Base-by-base conservation (phyloP, 2,888 invertebrate species). In the Tipula lateralis region DNA sequence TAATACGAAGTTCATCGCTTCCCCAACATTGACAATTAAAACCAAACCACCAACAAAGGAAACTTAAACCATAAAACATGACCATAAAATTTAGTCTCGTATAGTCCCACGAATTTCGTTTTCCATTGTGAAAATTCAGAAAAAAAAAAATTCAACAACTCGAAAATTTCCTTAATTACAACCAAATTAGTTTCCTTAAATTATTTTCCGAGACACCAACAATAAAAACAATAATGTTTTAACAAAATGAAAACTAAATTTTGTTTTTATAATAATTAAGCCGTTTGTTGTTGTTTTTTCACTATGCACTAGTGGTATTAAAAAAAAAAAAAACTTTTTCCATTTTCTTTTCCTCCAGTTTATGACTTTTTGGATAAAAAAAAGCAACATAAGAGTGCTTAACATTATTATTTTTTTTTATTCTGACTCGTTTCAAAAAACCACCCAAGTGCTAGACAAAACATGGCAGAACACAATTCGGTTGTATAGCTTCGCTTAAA, bases 131-230 rank as follows among this genome's bases (percentile, higher is more conserved):
- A 39, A 50, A 16, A 66, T 24, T n/a, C n/a, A n/a, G 3, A 66
- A 66, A 66, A 66, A 19, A 19, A 24, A 44, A 66, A 66, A 12
- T 66, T 66, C 66, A 66, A 66, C 66, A 66, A 66, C 66, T 66
- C 66, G 24, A 66, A 66, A 66, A 66, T 66, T 66, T 66, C 19
- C 66, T 66, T 66, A 66, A 66, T 66, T 66, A 66, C 66, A 66
- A 12, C 66, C 66, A 66, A 66, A 66, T 66, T 66, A 66, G 66
- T 66, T 66, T 66, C 66, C 66, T 66, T 66, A 66, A 66, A 66
- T 66, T 66, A 66, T 66, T 66, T 66, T 66, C 66, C 66, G 19
- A 66, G 66, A 66, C 66, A 66, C 66, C 66, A 66, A 24, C 19
- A 66, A 66, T 66, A 66, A 24, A 66, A 66, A 24, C 7, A 66